Conservation (phyloP, 2,888 invertebrate genomes). For the Rotaria sp. region DNA sequence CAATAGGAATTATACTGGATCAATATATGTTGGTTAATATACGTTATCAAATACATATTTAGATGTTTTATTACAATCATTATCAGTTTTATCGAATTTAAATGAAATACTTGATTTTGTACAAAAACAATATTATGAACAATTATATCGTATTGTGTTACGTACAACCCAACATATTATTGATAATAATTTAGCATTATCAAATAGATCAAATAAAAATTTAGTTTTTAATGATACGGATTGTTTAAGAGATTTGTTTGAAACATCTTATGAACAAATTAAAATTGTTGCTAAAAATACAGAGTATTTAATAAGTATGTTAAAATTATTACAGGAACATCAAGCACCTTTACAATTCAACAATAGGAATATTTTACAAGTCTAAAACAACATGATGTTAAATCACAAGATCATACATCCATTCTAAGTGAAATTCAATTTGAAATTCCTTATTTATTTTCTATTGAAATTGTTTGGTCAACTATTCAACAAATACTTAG, state of each 20-base stretch:
- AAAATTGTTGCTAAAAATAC: not conserved
- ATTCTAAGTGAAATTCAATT: too few species aligned
- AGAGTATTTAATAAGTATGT: not conserved
- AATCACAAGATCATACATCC: too few species aligned
- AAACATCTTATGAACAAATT: slow-evolving; percentile 3
- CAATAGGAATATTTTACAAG: not conserved
- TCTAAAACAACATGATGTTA: too few species aligned
- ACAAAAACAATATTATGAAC: not conserved
- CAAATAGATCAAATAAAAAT: not conserved
- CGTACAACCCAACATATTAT: slow-evolving; percentile 4
- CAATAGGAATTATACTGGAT: not conserved
- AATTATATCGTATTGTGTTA: not conserved
- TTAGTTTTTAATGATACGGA: not conserved
- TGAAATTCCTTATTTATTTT: too few species aligned
- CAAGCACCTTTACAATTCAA: not conserved
- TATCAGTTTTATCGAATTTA: not conserved
- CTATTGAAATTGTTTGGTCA: too few species aligned
- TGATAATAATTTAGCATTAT: not conserved
- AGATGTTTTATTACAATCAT: slow-evolving; percentile 4
- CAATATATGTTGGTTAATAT: slow-evolving; percentile 12
- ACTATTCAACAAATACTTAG: too few species aligned
- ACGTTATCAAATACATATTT: not conserved
- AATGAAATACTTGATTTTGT: not conserved
- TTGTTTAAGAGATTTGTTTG: slow-evolving; percentile 13
- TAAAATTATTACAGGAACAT: not conserved